Evolutionary conservation across 2,113 vertebrate species (phyloP), one percentile per base, ranked within the genome.

Genomic region (Rhadina sibilatrix): DNA sequence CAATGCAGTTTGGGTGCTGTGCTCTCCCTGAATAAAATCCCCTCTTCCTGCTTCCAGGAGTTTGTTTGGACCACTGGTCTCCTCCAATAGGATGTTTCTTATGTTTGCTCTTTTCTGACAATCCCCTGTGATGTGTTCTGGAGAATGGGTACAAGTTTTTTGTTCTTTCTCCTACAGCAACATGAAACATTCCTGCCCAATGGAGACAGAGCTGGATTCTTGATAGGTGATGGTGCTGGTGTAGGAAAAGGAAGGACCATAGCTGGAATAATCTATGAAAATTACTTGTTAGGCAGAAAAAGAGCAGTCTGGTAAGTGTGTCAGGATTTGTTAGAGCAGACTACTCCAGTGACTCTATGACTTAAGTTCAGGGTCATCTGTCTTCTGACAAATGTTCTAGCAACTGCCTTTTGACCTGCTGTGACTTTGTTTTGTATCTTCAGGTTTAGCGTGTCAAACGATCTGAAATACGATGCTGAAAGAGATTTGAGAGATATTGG

Each of bases 401-500:
- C 31, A 21, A 12, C 35, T 42, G 37, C 25, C 60, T 82, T 82
- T 81, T 68, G 44, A 57, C 68, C 9, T 91, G 28, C 50, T 86
- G 20, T 53, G 20, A 83, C 40, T 93, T 49, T 94, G 65, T 57
- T 83, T 77, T 87, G 1, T 69, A 3, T 80, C 50, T 47, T 20
- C 93, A 99, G 99, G 99, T 99, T 99, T 94, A 99, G 99, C 35
- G 99, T 99, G 80, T 99, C 99, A 52, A 99, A 99, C 78, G 99
- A 99, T 91, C 98, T 99, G 94, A 99, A 99, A 94, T 99, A 99
- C 6, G 99, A 99, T 46, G 99, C 99, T 70, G 99, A 99, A 96
- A 98, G 99, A 93, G 99, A 99, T 96, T 97, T 99, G 95, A 98
- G 98, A 95, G 99, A 99, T 85, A 99, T 99, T 63, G 99, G 99